A percentile compares a stretch with the other conserved stretches of the same genome.
These are phyloP conservation scores for Meloidogyne hapla DNA, from an alignment of 1,140 invertebrate genomes.

Conservation along the genomic window DNA sequence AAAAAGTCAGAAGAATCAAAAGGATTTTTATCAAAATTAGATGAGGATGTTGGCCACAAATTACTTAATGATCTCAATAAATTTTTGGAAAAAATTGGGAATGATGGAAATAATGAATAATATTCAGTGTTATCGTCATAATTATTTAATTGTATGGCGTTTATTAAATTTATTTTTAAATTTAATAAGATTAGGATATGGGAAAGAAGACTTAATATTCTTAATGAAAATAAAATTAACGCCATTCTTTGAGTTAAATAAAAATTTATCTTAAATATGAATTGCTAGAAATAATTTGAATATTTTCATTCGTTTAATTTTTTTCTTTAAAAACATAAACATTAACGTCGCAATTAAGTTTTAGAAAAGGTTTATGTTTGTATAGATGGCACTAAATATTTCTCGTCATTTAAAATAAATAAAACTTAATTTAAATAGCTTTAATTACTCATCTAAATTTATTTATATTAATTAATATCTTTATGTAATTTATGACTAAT, in stretches of 20 bases:
- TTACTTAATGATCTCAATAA: background rate
- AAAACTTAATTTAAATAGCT: background rate
- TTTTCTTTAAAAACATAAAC: background rate
- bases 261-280: background rate
- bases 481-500: background rate
- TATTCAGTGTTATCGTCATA: background rate
- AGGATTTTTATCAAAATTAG: background rate
- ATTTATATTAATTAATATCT: background rate
- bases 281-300: no score
- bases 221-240: conserved; percentile 2
- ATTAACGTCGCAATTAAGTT: background rate
- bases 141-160: background rate
- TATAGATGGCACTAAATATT: background rate
- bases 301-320: no score
- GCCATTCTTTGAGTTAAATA: background rate
- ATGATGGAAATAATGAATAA: background rate
- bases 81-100: background rate
- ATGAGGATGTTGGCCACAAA: background rate
- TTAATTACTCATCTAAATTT: background rate
- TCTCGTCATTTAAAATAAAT: background rate
- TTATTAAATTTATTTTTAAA: background rate
- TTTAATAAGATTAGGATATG: background rate
- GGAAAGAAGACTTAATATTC: background rate
- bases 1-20: background rate
- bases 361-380: background rate